These are phyloP conservation scores for Ganaspis brasiliensis DNA, from an alignment of 2,888 invertebrate species.

Conservation along the genomic window DNA sequence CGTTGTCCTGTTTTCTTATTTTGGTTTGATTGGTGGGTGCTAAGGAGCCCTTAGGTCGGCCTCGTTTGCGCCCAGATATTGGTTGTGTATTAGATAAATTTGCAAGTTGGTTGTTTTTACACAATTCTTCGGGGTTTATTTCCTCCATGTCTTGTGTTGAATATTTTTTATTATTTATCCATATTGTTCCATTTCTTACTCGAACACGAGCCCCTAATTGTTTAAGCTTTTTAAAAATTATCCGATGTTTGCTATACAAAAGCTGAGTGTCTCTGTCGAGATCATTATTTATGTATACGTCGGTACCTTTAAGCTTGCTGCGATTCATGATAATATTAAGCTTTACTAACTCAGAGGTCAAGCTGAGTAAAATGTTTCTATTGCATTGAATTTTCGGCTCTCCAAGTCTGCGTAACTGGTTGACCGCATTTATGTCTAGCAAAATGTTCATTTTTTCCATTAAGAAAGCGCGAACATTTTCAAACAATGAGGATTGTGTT, in stretches of 20 bases:
- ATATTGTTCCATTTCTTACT: background rate
- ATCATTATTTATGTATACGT: constrained; percentile 1
- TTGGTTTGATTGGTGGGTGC: background rate
- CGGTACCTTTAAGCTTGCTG: background rate
- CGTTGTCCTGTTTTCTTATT: background rate
- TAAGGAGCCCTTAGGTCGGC: no score
- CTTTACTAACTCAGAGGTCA: background rate
- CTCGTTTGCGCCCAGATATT: no score
- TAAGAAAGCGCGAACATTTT: background rate
- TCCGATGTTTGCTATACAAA: background rate
- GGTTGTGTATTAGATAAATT: no score
- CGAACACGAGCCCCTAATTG: background rate
- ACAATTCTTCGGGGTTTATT: no score
- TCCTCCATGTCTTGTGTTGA: background rate
- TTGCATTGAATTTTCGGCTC: background rate
- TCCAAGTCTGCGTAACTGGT: background rate
- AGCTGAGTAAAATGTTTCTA: background rate
- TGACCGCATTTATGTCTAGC: background rate
- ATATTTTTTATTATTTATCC: background rate
- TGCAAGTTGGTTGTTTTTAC: no score
- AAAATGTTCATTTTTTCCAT: background rate
- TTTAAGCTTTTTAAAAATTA: background rate
- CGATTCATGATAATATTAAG: background rate
- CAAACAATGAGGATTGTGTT: background rate
- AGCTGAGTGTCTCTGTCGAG: background rate